Percentiles rank a stretch among this genome's conserved stretches.
phyloP scores from a whole-genome alignment of 2,113 vertebrate species.

The Brachyhypopomus occidentalis region DNA sequence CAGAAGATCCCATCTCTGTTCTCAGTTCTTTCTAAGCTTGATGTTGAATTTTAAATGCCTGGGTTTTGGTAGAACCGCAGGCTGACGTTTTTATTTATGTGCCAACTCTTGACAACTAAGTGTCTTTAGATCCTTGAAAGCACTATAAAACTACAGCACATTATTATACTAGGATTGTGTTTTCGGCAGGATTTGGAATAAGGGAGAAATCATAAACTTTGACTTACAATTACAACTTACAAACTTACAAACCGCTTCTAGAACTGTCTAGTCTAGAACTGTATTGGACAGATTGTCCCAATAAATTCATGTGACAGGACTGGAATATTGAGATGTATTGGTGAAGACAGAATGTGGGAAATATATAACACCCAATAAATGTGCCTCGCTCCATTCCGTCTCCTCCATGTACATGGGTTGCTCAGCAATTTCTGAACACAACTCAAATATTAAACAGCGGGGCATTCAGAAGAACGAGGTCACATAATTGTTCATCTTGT shows the following conservation, averaged over 20 bases:
- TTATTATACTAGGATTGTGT: background rate
- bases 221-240: background rate
- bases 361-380: background rate
- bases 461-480: background rate
- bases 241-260: too few species aligned
- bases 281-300: background rate
- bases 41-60: background rate
- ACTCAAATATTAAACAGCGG: background rate
- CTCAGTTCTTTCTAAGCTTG: background rate
- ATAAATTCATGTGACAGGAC: background rate
- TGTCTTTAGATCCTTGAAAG: too few species aligned
- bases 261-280: too few species aligned
- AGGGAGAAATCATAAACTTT: background rate
- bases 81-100: background rate
- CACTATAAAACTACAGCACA: background rate
- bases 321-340: background rate
- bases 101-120: too few species aligned
- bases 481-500: background rate
- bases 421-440: background rate
- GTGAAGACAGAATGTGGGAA: background rate
- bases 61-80: background rate
- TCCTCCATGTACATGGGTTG: background rate
- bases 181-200: background rate
- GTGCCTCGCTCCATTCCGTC: background rate
- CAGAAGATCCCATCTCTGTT: background rate